phyloP scores from a whole-genome alignment of 2,888 invertebrate genomes.

The Corbicula japonica region DNA sequence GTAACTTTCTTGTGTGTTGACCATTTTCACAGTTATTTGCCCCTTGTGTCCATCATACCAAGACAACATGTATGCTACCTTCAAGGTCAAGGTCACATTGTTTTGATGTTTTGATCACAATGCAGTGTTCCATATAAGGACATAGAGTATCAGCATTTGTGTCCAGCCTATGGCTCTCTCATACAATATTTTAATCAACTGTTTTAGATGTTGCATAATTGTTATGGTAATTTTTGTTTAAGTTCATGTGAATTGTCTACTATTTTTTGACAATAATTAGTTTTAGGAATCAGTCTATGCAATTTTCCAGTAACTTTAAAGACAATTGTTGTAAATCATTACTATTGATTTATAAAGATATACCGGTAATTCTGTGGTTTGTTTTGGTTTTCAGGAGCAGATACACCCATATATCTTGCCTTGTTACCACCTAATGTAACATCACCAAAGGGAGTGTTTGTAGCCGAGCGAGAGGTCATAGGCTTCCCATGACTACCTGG shows the following conservation, averaged over 20 bases:
- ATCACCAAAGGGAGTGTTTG: constrained; percentile 65
- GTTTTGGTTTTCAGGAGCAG: constrained; percentile 66
- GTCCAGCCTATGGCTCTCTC: too few relatives aligned
- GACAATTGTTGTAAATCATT: background rate
- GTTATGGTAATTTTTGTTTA: background rate
- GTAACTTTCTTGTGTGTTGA: too few relatives aligned
- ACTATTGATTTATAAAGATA: background rate
- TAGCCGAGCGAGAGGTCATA: constrained; percentile 52
- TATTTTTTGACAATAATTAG: background rate
- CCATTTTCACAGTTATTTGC: too few relatives aligned
- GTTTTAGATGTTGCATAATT: background rate
- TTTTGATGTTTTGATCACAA: too few relatives aligned
- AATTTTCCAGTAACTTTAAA: background rate
- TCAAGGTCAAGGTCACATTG: too few relatives aligned
- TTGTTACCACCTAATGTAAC: constrained; percentile 62
- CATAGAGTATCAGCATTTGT: too few relatives aligned
- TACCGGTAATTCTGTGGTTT: background rate
- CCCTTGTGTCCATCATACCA: too few relatives aligned
- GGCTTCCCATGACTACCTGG: constrained; percentile 5
- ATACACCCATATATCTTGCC: constrained; percentile 72
- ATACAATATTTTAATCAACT: too few relatives aligned
- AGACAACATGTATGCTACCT: too few relatives aligned
- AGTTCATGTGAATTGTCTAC: background rate
- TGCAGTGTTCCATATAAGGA: too few relatives aligned
- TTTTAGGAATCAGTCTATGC: background rate